Evolutionary conservation across 2,113 vertebrate species (phyloP).

Genomic region (Enhydra lutris): DNA sequence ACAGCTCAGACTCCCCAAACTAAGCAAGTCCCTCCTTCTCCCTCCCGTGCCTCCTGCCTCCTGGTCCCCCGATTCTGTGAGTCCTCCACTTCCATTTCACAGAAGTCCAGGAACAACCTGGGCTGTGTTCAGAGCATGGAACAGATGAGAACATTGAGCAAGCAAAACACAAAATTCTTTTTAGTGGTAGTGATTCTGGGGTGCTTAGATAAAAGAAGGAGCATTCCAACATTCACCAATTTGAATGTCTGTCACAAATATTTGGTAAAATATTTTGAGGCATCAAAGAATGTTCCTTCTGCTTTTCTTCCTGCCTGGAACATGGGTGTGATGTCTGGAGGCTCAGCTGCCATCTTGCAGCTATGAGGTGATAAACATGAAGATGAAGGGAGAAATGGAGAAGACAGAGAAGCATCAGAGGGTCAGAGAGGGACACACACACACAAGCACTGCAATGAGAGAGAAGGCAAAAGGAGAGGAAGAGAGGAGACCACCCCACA

Average conservation of each 20-base stretch:
- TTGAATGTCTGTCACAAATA: neutral
- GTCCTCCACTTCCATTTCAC: neutral
- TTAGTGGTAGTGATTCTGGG: neutral
- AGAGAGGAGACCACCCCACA: rapidly evolving
- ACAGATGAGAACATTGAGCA: neutral
- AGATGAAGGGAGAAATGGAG: neutral
- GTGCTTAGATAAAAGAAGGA: neutral
- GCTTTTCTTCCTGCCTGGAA: neutral
- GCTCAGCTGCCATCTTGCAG: neutral
- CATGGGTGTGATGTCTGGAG: neutral
- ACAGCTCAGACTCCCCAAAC: neutral
- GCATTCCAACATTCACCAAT: too few species aligned
- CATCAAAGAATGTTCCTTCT: neutral
- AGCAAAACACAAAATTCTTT: neutral
- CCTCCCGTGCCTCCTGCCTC: neutral
- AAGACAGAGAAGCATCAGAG: neutral
- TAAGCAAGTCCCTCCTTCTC: too few species aligned
- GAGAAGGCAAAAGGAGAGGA: too few species aligned
- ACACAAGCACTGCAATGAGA: too few species aligned
- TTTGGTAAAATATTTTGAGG: neutral
- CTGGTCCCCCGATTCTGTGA: neutral
- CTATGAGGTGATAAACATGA: neutral
- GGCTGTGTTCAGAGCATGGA: neutral
- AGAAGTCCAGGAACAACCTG: neutral
- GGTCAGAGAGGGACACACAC: neutral